These are phyloP conservation scores for Eolophus roseicapilla DNA, from an alignment of 2,113 vertebrate species.

Conservation along the genomic window DNA sequence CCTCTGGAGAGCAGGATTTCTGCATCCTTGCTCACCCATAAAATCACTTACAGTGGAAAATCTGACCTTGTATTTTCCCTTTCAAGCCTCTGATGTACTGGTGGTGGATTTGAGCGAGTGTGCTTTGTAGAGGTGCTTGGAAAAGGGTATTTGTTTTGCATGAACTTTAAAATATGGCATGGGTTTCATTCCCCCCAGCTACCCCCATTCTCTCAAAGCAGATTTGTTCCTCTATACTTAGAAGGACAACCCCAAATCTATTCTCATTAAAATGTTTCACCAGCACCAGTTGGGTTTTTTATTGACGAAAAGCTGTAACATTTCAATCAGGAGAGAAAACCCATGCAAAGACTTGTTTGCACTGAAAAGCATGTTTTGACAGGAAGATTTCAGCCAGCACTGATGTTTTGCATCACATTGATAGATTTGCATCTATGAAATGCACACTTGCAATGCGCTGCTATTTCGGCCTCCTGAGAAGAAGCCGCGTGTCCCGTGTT, in stretches of 20 bases:
- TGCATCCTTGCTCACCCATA: background rate
- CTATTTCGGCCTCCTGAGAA: background rate
- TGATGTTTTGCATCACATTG: background rate
- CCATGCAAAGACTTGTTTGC: background rate
- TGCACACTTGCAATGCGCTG: accelerated
- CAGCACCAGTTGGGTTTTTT: background rate
- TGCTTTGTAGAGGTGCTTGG: background rate
- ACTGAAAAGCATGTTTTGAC: background rate
- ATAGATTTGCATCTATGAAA: background rate
- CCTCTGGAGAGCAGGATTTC: background rate
- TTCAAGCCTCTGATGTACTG: background rate
- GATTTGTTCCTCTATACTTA: background rate
- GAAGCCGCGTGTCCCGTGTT: accelerated
- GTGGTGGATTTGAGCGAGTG: background rate
- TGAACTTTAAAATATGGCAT: background rate
- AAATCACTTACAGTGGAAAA: background rate
- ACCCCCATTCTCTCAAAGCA: background rate
- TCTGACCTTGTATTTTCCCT: background rate
- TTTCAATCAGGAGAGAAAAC: background rate
- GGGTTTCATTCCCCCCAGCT: background rate
- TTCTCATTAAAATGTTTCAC: background rate
- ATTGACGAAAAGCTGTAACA: background rate
- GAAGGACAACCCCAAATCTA: background rate
- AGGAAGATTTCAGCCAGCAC: background rate
- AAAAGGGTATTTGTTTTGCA: background rate